Evolutionary conservation across 2,113 vertebrate species (phyloP).

Genomic region (Empidonax traillii): DNA sequence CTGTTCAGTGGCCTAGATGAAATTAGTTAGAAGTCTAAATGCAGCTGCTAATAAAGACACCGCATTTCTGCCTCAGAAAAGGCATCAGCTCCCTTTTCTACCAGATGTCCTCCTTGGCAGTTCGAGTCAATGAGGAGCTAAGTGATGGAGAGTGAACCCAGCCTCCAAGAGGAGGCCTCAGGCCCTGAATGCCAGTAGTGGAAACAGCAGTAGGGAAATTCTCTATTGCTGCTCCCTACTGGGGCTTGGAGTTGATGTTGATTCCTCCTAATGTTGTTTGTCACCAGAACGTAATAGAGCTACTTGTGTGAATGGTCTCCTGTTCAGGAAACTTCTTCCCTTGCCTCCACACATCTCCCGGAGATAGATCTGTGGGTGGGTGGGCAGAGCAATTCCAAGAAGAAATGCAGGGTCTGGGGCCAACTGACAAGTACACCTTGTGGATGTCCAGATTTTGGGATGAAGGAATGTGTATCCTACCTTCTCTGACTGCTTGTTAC

Average conservation of each 20-base stretch:
- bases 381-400: neutral
- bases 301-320: neutral
- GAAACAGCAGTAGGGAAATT: neutral
- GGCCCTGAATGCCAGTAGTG: neutral
- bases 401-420: neutral
- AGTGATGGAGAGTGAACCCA: neutral
- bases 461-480: neutral
- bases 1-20: constrained; percentile 53
- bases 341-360: neutral
- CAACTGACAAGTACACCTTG: neutral
- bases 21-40: constrained; percentile 40
- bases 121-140: neutral
- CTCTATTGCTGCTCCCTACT: neutral
- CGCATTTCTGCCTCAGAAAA: neutral
- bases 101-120: constrained; percentile 23
- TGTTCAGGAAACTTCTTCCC: neutral
- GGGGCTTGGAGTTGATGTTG: neutral
- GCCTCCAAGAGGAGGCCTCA: neutral
- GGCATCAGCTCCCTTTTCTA: neutral
- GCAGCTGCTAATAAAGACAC: constrained; percentile 33
- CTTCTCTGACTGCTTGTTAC: neutral
- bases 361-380: neutral
- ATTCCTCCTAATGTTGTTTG: neutral
- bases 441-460: neutral
- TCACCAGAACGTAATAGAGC: neutral